Conservation (phyloP, 2,797 vertebrate species). For the Propithecus deckenii region DNA sequence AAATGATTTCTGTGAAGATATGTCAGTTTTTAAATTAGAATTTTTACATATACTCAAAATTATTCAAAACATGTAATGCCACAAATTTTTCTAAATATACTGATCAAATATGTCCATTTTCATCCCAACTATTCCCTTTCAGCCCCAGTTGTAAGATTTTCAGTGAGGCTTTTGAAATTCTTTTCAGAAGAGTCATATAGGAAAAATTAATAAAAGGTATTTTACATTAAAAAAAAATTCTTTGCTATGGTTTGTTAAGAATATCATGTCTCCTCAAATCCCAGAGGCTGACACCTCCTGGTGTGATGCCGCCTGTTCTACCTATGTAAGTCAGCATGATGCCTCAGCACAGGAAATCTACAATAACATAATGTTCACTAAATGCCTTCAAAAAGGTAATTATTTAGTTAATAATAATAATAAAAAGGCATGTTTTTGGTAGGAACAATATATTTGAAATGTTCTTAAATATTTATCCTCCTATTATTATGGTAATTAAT, state of each 20-base stretch:
- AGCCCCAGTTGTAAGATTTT: neutral
- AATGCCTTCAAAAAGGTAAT: neutral
- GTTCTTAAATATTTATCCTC: constrained; percentile 34
- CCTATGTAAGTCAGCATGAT: neutral
- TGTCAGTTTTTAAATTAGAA: neutral
- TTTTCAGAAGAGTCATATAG: neutral
- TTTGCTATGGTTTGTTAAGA: neutral
- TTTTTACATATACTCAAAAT: neutral
- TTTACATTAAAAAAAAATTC: neutral
- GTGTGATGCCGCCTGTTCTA: neutral
- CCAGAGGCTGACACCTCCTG: neutral
- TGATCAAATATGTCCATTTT: constrained; percentile 11
- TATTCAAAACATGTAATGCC: neutral
- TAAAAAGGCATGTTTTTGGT: neutral
- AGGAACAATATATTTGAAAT: neutral
- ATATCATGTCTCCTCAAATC: neutral
- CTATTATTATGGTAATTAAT: constrained; percentile 14
- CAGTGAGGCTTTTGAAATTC: neutral
- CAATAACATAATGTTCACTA: constrained; percentile 19
- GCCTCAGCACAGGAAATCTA: neutral
- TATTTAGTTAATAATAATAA: neutral
- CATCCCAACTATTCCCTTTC: neutral
- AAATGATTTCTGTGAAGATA: neutral
- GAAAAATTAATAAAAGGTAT: constrained; percentile 16
- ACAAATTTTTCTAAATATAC: neutral